Conservation (phyloP, 2,797 vertebrate genomes). For the Pristis pectinata region DNA sequence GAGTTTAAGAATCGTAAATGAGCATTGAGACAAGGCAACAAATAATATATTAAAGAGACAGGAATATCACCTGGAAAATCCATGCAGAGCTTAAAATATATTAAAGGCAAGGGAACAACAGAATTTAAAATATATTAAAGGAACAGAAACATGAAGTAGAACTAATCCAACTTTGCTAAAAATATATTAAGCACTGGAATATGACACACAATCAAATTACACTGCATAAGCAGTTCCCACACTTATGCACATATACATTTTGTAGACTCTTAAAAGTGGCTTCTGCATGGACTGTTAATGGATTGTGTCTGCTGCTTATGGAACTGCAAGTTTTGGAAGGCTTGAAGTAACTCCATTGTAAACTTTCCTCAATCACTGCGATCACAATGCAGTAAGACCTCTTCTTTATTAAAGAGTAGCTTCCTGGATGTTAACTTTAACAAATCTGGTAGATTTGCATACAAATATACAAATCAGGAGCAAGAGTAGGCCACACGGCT, state of each 20-base stretch:
- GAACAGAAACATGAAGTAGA: background rate
- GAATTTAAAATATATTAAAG: background rate
- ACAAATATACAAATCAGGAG: too few species aligned
- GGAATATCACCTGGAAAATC: background rate
- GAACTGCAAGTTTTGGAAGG: background rate
- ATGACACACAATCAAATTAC: background rate
- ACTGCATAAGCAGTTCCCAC: background rate
- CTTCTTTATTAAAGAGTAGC: background rate
- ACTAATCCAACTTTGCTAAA: background rate
- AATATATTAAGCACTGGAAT: background rate
- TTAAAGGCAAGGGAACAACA: background rate
- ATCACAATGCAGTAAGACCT: background rate
- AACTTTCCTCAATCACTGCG: background rate
- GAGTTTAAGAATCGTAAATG: background rate
- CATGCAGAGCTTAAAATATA: background rate
- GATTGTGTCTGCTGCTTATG: background rate
- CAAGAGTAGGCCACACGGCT: too few species aligned
- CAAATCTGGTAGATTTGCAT: background rate
- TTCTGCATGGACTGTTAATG: background rate
- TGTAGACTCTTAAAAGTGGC: background rate
- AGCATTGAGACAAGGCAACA: background rate
- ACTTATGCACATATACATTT: background rate
- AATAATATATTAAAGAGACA: background rate
- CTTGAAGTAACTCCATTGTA: background rate
- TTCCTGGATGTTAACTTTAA: background rate